Evolutionary conservation across 1,140 invertebrate species (phyloP).

Genomic region (Formica selysi): DNA sequence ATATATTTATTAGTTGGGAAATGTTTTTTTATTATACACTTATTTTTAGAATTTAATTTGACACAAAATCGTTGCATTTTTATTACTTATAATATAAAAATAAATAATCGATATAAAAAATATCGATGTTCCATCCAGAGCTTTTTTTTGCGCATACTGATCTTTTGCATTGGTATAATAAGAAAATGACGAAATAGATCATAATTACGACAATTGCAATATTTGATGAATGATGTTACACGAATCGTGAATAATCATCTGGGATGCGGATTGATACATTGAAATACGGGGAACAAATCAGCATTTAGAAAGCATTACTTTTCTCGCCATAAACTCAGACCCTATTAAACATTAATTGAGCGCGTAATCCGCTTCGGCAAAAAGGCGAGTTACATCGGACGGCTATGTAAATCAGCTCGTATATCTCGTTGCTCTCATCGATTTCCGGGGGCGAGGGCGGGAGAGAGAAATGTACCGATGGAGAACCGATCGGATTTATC

Average conservation of each 20-base stretch:
- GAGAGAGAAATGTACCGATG: conserved; percentile 5
- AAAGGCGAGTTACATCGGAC: conserved; percentile 46
- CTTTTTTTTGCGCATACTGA: neutral
- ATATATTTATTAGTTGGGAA: neutral
- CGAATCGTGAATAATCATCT: neutral
- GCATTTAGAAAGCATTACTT: neutral
- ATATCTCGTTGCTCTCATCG: conserved; percentile 37
- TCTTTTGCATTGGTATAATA: neutral
- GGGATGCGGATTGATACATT: neutral
- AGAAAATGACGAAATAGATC: neutral
- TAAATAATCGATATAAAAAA: neutral
- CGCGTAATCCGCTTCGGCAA: conserved; percentile 26
- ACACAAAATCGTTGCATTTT: neutral
- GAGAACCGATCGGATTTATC: conserved; percentile 50
- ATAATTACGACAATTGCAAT: neutral
- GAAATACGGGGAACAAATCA: conserved; percentile 28
- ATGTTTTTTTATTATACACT: neutral
- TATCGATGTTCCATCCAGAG: neutral
- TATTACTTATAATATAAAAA: neutral
- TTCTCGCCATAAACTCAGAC: conserved; percentile 36
- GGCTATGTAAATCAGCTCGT: conserved; percentile 43
- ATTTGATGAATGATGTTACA: neutral
- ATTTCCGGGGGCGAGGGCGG: conserved; percentile 17
- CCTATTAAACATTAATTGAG: conserved; percentile 50
- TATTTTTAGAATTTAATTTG: neutral